Evolutionary conservation across 1,140 invertebrate species (phyloP).

Genomic region (Holcopasites calliopsidis): DNA sequence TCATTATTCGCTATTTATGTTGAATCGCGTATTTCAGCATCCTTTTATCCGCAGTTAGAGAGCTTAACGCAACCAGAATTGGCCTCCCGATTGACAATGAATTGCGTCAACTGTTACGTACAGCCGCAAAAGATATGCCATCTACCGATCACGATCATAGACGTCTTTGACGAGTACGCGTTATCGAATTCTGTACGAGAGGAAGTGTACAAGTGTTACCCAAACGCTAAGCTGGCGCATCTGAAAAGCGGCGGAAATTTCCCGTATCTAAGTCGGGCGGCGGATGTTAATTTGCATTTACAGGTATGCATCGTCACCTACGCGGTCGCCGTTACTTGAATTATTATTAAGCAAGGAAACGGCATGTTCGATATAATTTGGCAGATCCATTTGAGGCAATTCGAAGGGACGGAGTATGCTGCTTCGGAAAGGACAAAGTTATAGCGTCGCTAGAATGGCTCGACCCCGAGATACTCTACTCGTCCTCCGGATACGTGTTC

Average conservation of each 20-base stretch:
- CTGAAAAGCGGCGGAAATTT: constrained; percentile 95
- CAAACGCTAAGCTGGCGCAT: constrained; percentile 92
- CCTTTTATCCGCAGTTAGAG: constrained; percentile 85
- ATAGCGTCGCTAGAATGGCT: not conserved
- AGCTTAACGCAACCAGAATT: constrained; percentile 90
- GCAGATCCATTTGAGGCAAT: constrained; percentile 82
- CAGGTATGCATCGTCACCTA: constrained; percentile 81
- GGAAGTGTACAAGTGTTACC: constrained; percentile 93
- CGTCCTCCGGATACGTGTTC: not conserved
- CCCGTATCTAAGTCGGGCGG: constrained; percentile 92
- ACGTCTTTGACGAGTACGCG: constrained; percentile 95
- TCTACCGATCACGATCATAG: constrained; percentile 90
- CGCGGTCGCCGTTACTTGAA: not conserved
- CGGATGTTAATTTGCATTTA: constrained; percentile 95
- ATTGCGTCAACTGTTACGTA: constrained; percentile 90
- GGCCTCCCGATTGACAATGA: constrained; percentile 92
- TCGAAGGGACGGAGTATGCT: constrained; percentile 79
- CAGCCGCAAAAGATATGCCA: constrained; percentile 87
- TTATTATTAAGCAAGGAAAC: not conserved
- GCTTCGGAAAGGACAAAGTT: constrained; percentile 69
- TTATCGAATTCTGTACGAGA: constrained; percentile 88
- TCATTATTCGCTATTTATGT: not conserved
- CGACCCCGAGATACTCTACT: too few species aligned
- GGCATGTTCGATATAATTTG: too few species aligned
- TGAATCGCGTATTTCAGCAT: not conserved